A percentile compares a stretch with the other conserved stretches of the same genome.
These are phyloP conservation scores for Mellivora capensis DNA, from an alignment of 2,113 vertebrate species.

Conservation along the genomic window DNA sequence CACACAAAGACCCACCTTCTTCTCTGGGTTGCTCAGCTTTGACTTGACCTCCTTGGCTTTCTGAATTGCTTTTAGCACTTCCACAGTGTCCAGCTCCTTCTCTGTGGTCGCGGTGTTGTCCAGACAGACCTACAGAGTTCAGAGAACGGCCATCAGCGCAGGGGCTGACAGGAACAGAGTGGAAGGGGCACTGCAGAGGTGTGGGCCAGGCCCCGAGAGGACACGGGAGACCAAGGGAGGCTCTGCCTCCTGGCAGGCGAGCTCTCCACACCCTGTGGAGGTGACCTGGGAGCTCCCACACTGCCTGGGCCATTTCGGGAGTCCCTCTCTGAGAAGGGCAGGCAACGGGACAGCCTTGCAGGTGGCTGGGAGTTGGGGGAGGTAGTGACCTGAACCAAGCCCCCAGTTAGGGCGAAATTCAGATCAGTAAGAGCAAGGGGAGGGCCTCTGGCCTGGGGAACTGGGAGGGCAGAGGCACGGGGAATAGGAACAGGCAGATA, in stretches of 20 bases:
- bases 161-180: neutral
- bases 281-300: neutral
- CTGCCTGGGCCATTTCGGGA: neutral
- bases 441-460: neutral
- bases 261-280: neutral
- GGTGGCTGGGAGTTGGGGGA: neutral
- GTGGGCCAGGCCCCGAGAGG: neutral
- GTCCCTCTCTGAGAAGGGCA: neutral
- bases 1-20: slow-evolving; percentile 86
- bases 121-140: slow-evolving; percentile 88
- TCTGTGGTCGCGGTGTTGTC: slow-evolving; percentile 90
- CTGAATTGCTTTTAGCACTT: slow-evolving; percentile 98
- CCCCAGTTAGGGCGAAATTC: neutral
- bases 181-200: neutral
- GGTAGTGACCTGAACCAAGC: neutral
- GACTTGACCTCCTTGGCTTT: slow-evolving; percentile 97
- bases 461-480: neutral
- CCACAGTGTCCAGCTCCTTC: slow-evolving; percentile 97
- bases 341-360: neutral
- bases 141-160: neutral
- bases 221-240: neutral
- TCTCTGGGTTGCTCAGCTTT: slow-evolving; percentile 88
- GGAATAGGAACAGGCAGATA: too few species aligned
- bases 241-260: neutral
- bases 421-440: neutral